These are phyloP conservation scores for Hypomesus transpacificus DNA, from an alignment of 2,113 vertebrate species.

Conservation along the genomic window DNA sequence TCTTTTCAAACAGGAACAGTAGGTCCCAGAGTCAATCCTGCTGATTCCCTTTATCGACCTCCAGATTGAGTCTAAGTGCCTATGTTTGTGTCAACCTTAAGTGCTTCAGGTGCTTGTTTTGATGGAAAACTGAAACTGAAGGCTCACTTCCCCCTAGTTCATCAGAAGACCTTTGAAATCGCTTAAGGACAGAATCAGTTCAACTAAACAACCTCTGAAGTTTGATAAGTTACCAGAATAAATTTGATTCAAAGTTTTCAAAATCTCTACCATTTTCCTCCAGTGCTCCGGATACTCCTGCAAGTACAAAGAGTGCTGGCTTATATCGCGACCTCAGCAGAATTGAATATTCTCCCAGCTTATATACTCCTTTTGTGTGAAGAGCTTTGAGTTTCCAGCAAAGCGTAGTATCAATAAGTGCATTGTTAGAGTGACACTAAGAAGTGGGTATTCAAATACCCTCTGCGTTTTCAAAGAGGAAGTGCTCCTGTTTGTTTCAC, in stretches of 20 bases:
- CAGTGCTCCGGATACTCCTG: slow-evolving; percentile 32
- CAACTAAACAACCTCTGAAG: slow-evolving; percentile 50
- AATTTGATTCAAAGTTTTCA: slow-evolving; percentile 51
- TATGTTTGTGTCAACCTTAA: slow-evolving; percentile 44
- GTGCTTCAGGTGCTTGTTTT: slow-evolving; percentile 19
- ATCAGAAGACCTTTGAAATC: slow-evolving; percentile 31
- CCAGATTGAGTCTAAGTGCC: slow-evolving; percentile 24
- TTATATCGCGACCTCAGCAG: slow-evolving; percentile 56
- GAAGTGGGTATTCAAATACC: slow-evolving; percentile 52
- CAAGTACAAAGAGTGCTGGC: slow-evolving; percentile 47
- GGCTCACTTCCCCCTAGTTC: slow-evolving; percentile 4
- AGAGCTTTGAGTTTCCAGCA: slow-evolving; percentile 55
- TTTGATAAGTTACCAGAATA: slow-evolving; percentile 57
- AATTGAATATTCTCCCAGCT: slow-evolving; percentile 52
- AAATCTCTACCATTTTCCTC: slow-evolving; percentile 37
- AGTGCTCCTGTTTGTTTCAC: slow-evolving; percentile 42
- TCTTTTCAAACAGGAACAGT: neutral
- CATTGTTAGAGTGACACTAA: slow-evolving; percentile 58
- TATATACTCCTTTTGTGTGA: slow-evolving; percentile 49
- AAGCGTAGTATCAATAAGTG: slow-evolving; percentile 52
- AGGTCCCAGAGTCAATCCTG: slow-evolving; percentile 17
- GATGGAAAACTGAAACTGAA: no score
- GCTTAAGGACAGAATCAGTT: slow-evolving; percentile 41
- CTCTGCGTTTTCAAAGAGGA: slow-evolving; percentile 35
- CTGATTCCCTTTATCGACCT: slow-evolving; percentile 22